Percentiles rank a stretch among this genome's conserved stretches.
Conservation (phyloP, 2,888 invertebrate species). For the Eupithecia vulgata region DNA sequence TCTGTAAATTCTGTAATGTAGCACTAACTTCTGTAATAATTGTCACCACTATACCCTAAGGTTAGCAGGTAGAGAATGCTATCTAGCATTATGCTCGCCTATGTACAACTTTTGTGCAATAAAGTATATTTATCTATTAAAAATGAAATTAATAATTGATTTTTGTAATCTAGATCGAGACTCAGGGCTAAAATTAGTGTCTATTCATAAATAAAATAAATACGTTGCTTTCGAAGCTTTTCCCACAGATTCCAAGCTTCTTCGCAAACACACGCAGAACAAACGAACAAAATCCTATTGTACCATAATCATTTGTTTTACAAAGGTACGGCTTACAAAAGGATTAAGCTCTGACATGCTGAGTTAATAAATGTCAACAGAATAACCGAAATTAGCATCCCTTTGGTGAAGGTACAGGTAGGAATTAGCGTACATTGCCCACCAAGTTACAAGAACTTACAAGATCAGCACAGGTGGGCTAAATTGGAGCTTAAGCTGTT, state of each 20-base stretch:
- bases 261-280: constrained; percentile 3
- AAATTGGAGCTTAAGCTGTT: background rate
- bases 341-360: constrained; percentile 2
- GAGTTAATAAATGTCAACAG: constrained; percentile 13
- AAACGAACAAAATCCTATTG: constrained; percentile 12
- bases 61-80: too few relatives aligned
- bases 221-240: background rate
- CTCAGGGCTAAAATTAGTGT: too few relatives aligned
- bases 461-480: background rate
- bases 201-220: background rate
- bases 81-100: too few relatives aligned
- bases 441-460: background rate
- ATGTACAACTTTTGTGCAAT: too few relatives aligned
- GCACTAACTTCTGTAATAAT: too few relatives aligned
- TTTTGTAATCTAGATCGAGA: too few relatives aligned
- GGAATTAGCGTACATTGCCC: background rate
- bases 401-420: background rate
- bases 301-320: background rate
- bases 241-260: background rate
- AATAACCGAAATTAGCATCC: constrained; percentile 9
- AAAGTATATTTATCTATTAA: too few relatives aligned
- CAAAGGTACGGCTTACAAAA: constrained; percentile 1
- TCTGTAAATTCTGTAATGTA: too few relatives aligned
- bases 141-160: too few relatives aligned
- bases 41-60: too few relatives aligned